Evolutionary conservation across 2,797 vertebrate genomes (phyloP), one percentile per base, ranked within the genome.

Genomic region (Enteromius treurensis): DNA sequence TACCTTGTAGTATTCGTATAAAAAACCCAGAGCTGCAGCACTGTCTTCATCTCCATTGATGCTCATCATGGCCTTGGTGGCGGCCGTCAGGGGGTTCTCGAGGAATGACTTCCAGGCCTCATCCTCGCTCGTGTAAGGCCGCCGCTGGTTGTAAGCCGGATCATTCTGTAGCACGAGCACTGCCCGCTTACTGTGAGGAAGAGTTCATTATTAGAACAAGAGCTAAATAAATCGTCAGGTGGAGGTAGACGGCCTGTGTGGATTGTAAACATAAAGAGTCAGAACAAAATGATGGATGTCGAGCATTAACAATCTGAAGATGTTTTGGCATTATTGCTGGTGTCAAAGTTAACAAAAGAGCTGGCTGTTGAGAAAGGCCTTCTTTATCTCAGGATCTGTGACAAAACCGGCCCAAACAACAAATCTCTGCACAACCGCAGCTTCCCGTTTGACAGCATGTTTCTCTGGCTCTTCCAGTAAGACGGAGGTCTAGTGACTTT

Each of bases 1-100:
- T 89, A 96, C 96, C 96, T 97, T 97, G 85, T 97, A 97, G 90
- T 99, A 99, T 92, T 99, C 98, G 1, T 99, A 99, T 14, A 99
- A 96, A 83, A 99, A 91, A 40, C 98, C 97, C 0, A 99, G 94
- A 0, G 98, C 98, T 0, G 97, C 97, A 0, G 97, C 98, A 0
- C 98, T 99, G 93, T 99, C 98, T 82, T 99, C 98, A 6, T 99
- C 98, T 0, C 98, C 98, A 0, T 99, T 99, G 89, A 99, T 98
- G 93, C 98, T 99, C 98, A 99, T 99, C 98, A 99, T 99, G 70
- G 98, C 98, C 91, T 99, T 99, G 90, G 98, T 99, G 78, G 98
- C 98, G 0, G 97, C 98, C 0, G 98, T 99, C 89, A 99, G 95
- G 0, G 98, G 98, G 91, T 99, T 99, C 92, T 99, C 98, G 91